Evolutionary conservation across 2,797 vertebrate species (phyloP), one percentile per base, ranked within the genome.

Genomic region (Danio tinwini): DNA sequence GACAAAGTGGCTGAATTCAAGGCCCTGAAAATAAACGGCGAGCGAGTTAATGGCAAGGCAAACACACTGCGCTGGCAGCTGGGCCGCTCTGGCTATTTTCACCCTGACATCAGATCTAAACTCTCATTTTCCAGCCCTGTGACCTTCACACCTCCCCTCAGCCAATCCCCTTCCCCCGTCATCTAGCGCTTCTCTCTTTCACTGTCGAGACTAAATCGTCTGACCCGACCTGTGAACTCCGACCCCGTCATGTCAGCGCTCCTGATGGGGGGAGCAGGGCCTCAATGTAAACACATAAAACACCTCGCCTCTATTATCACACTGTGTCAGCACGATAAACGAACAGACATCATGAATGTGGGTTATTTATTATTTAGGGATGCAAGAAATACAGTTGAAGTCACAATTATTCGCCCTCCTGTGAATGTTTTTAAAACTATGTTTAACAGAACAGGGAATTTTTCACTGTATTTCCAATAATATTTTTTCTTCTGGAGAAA

Each of bases 21-120:
- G 83, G 70, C 90, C 88, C 86, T 65, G 83, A 93, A 93, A 93
- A 93, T 91, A 93, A 94, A 94, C 89, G 85, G 53, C 40, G 73
- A 68, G 82, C 5, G 84, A 88, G 87, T 85, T 92, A 93, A 93
- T 92, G 88, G 89, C 85, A 89, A 90, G 63, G 83, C 88, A 92
- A 93, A 93, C 92, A 92, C 90, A 87, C 89, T 72, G 64, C 67
- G 52, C 79, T 91, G 88, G 89, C 91, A 92, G 87, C 85, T 81
- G 83, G 88, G 84, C 77, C 80, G 82, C 71, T 90, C 92, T 93
- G 92, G 89, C 85, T 91, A 89, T 72, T 76, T 88, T 93, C 92
- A 92, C 87, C 73, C 50, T 88, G 91, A 93, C 91, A 90, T 77
- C 80, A 79, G 83, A 82, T 85, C 88, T 78, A 91, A 92, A 93